phyloP scores from a whole-genome alignment of 1,140 invertebrate species.

The Chlorops oryzae region DNA sequence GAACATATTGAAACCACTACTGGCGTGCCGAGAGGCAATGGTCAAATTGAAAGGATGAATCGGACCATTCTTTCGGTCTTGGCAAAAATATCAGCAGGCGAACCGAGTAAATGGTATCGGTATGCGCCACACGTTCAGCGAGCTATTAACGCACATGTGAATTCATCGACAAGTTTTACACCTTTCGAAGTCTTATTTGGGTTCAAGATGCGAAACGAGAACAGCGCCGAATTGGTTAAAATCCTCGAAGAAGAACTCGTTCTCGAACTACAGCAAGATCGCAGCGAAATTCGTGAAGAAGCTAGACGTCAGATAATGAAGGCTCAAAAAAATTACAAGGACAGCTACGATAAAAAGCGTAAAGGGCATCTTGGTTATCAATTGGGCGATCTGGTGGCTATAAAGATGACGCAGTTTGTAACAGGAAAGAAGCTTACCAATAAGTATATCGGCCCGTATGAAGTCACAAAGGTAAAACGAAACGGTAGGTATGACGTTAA shows the following conservation, averaged over 20 bases:
- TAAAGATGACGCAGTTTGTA: constrained; percentile 38
- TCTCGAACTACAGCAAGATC: constrained; percentile 14
- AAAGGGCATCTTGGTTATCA: constrained; percentile 24
- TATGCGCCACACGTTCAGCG: constrained; percentile 25
- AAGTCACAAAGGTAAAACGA: constrained; percentile 17
- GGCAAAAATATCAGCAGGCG: constrained; percentile 25
- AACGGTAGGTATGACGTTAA: constrained; percentile 29
- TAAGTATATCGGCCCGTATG: constrained; percentile 38
- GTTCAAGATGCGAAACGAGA: constrained; percentile 23
- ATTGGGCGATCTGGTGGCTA: constrained; percentile 37
- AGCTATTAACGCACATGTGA: constrained; percentile 33
- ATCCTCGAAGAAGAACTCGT: constrained; percentile 30
- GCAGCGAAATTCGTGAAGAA: constrained; percentile 1
- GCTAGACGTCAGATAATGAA: constrained; percentile 31
- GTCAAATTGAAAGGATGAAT: constrained; percentile 33
- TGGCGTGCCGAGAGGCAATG: constrained; percentile 31
- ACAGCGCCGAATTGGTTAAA: constrained; percentile 21
- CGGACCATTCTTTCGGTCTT: constrained; percentile 25
- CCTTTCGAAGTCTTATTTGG: constrained; percentile 38
- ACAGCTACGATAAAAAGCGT: constrained; percentile 28
- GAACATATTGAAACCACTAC: constrained; percentile 25
- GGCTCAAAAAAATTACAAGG: constrained; percentile 36
- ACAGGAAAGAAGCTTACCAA: constrained; percentile 28
- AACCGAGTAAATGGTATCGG: constrained; percentile 31
- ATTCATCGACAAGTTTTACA: constrained; percentile 29